Percentiles rank a stretch among this genome's conserved stretches.
These are phyloP conservation scores for Hypercompe scribonia DNA, from an alignment of 2,888 invertebrate genomes.

Conservation along the genomic window DNA sequence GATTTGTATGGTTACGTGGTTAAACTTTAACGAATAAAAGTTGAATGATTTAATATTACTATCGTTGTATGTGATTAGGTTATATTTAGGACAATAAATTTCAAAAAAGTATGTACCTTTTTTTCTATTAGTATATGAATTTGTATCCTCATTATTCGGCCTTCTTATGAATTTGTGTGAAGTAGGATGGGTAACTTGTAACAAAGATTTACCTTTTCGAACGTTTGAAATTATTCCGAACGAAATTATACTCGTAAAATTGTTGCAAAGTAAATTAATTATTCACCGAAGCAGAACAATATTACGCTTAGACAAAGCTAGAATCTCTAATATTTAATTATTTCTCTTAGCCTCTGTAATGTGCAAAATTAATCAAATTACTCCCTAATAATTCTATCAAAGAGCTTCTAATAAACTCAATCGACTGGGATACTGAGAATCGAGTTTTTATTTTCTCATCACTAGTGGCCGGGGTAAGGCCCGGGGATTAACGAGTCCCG, in stretches of 20 bases:
- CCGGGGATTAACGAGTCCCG: conserved; percentile 59
- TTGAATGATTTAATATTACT: neutral
- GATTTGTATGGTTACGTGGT: conserved; percentile 13
- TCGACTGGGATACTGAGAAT: conserved; percentile 14
- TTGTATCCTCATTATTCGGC: too few relatives aligned
- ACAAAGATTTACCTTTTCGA: too few relatives aligned
- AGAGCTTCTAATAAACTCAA: conserved; percentile 20
- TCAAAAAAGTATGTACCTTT: neutral
- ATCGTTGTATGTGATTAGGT: neutral
- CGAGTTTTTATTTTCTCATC: conserved; percentile 35
- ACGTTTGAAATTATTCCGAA: too few relatives aligned
- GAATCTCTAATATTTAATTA: conserved; percentile 6
- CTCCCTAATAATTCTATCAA: conserved; percentile 19
- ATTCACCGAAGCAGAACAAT: neutral
- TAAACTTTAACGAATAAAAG: neutral
- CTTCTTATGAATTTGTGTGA: too few relatives aligned
- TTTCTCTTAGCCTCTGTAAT: neutral
- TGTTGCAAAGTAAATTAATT: neutral
- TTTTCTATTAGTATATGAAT: neutral
- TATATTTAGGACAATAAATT: neutral
- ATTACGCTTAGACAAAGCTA: neutral
- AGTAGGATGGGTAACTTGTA: too few relatives aligned
- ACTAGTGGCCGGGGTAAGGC: conserved; percentile 36
- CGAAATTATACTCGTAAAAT: neutral
- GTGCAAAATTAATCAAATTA: conserved; percentile 20